Conservation (phyloP, 2,113 vertebrate species). For the Corythoichthys intestinalis region DNA sequence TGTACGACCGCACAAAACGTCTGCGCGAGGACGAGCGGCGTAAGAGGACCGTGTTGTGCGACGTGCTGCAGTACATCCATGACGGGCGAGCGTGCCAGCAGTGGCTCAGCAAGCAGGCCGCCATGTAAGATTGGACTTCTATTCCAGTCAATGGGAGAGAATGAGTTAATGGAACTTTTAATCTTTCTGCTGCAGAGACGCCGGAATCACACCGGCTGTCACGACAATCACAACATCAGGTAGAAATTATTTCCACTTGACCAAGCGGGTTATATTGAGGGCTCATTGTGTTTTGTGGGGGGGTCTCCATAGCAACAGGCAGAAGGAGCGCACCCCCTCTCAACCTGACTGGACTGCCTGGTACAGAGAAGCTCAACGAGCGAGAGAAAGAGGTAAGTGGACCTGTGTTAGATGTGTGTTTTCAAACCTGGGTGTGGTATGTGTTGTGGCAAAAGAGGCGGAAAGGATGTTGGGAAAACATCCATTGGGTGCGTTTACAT, state of each 20-base stretch:
- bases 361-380: conserved; percentile 95
- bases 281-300: conserved; percentile 9
- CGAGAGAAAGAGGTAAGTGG: conserved; percentile 91
- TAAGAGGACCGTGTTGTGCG: conserved; percentile 90
- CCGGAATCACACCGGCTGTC: conserved; percentile 85
- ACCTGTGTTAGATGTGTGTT: background rate
- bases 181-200: conserved; percentile 79
- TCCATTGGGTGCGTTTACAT: no score
- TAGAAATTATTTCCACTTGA: conserved; percentile 45
- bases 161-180: conserved; percentile 21
- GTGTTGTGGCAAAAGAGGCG: no score
- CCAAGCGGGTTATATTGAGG: conserved; percentile 9
- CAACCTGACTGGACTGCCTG: conserved; percentile 94
- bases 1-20: conserved; percentile 87
- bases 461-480: no score
- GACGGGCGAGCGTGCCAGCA: conserved; percentile 93
- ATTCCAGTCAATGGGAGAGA: no score
- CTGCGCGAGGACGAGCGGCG: conserved; percentile 85
- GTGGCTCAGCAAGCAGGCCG: conserved; percentile 95
- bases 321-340: conserved; percentile 90
- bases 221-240: conserved; percentile 88
- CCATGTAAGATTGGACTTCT: conserved; percentile 75
- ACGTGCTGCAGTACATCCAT: conserved; percentile 95
- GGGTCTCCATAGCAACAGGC: conserved; percentile 69
- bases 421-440: background rate